phyloP scores from a whole-genome alignment of 2,797 vertebrate genomes.

The Yasuhikotakia modesta region DNA sequence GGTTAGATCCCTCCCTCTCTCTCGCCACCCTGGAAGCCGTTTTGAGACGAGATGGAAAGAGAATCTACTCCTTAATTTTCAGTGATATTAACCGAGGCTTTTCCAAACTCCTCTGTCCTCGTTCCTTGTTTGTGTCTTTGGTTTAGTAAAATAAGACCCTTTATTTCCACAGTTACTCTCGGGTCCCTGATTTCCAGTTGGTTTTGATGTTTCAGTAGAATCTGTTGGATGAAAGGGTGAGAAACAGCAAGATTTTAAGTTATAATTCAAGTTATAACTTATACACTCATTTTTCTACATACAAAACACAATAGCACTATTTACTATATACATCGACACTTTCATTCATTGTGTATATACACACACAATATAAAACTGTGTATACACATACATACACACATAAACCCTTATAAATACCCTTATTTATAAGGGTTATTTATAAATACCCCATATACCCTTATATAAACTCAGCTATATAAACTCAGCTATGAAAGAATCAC shows the following conservation, averaged over 20 bases:
- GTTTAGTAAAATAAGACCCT: neutral
- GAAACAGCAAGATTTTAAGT: neutral
- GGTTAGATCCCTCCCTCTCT: conserved; percentile 60
- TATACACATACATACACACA: no score
- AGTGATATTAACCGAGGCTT: neutral
- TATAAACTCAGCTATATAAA: no score
- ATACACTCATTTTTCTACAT: neutral
- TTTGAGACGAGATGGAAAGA: conserved; percentile 27
- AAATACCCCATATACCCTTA: no score
- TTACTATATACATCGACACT: neutral
- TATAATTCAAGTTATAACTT: neutral
- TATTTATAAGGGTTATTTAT: no score
- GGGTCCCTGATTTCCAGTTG: conserved; percentile 11
- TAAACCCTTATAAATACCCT: no score
- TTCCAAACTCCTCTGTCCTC: neutral
- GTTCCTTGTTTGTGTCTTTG: conserved; percentile 6
- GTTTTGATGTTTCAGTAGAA: neutral
- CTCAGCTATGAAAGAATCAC: neutral
- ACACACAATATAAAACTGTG: no score
- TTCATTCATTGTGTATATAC: no score
- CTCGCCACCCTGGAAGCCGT: conserved; percentile 71
- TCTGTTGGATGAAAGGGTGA: conserved; percentile 14
- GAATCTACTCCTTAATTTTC: conserved; percentile 17
- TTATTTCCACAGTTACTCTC: conserved; percentile 2
- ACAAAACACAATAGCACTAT: neutral